Evolutionary conservation across 2,797 vertebrate genomes (phyloP), one percentile per base, ranked within the genome.

Genomic region (Miopithecus talapoin): DNA sequence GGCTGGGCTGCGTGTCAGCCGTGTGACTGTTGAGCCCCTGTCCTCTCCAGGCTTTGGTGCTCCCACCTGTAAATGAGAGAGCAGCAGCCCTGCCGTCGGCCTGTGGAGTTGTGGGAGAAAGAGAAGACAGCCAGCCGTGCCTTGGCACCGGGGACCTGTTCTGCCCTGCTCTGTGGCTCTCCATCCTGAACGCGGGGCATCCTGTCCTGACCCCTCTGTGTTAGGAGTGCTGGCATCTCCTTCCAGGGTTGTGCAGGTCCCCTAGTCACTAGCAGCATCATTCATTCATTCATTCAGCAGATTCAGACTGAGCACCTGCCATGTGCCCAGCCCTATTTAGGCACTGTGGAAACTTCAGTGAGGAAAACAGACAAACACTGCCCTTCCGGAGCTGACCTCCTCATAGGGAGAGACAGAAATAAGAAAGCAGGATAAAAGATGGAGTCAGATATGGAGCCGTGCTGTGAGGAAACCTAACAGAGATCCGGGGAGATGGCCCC

Each of bases 51-150:
- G 33, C 22, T 50, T 43, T 3, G 1, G 46, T 76, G 36, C n/a
- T 57, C 53, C 48, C 55, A 36, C 48, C 46, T 36, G 43, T 48
- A 22, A 30, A 19, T 3, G 4, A 33, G 4, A 43, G 68, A 12
- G n/a, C 28, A 21, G 50, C 17, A 70, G 55, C 39, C 48, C 39
- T 30, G 55, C 64, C 24, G 5, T 26, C 1, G 10, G n/a, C 36
- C 8, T 19, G 4, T 33, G 2, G 4, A 0, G 14, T 0, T 6
- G 6, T 1, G 10, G 64, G 21, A 64, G 43, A 26, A 11, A 2
- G 28, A 9, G 3, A 33, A 9, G 22, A 53, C 22, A 55, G 22
- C 46, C 19, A 46, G 64, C 87, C 10, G 0, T n/a, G 33, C 87
- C 16, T 46, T 4, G 4, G 30, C 59, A 30, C 9, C 16, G 28